phyloP scores from a whole-genome alignment of 2,888 invertebrate species.

The Dryocosmus kuriphilus region DNA sequence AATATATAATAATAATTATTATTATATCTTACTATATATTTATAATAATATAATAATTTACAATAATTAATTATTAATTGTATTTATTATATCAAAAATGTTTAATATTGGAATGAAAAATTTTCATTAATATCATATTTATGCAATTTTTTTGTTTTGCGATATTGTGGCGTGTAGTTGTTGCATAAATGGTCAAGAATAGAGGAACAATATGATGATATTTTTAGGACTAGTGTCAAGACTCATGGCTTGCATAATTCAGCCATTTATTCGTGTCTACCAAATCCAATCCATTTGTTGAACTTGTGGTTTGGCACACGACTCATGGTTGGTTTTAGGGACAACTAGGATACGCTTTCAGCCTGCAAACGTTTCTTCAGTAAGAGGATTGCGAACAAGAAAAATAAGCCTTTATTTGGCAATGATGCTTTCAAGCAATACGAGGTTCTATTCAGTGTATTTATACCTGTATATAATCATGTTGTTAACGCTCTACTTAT shows the following conservation, averaged over 20 bases:
- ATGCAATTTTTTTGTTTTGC: too few relatives aligned
- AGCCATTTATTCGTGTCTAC: not conserved
- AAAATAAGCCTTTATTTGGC: constrained; percentile 31
- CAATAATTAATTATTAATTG: too few relatives aligned
- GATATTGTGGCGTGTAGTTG: not conserved
- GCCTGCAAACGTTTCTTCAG: constrained; percentile 14
- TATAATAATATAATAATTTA: too few relatives aligned
- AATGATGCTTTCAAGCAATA: constrained; percentile 20
- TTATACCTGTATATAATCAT: constrained; percentile 25
- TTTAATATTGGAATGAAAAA: too few relatives aligned
- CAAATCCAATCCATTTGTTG: constrained; percentile 30
- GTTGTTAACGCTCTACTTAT: constrained; percentile 33
- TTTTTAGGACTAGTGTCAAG: not conserved
- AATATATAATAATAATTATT: too few relatives aligned
- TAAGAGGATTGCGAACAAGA: constrained; percentile 31
- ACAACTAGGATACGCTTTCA: constrained; percentile 10
- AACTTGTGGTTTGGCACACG: constrained; percentile 6
- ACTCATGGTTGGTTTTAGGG: constrained; percentile 21
- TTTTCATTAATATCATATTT: too few relatives aligned
- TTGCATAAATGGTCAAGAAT: not conserved
- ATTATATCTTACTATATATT: too few relatives aligned
- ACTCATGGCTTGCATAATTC: constrained; percentile 1
- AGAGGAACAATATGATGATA: constrained; percentile 12
- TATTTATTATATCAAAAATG: too few relatives aligned
- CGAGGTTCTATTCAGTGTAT: constrained; percentile 18